phyloP scores from a whole-genome alignment of 2,113 vertebrate genomes.

The Indicator maculatus region DNA sequence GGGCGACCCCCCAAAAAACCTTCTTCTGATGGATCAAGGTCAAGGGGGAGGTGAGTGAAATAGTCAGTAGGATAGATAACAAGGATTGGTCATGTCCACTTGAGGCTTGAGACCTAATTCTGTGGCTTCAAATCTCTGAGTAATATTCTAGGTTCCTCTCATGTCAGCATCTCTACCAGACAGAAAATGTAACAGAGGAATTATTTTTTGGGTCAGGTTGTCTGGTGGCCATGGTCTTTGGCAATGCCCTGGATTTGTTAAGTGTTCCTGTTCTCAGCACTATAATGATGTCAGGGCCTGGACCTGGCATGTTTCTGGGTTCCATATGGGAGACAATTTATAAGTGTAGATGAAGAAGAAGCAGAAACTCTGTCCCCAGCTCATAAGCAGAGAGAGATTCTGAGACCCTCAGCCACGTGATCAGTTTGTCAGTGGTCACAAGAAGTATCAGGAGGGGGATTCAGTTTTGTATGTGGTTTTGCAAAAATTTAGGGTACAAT shows the following conservation, averaged over 20 bases:
- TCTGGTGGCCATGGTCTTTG: background rate
- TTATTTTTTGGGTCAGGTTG: fast-evolving
- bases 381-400: background rate
- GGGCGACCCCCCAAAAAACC: background rate
- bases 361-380: background rate
- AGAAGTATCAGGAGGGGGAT: background rate
- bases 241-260: fast-evolving
- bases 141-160: background rate
- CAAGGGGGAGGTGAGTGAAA: background rate
- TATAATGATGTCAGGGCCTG: background rate
- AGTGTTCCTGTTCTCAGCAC: fast-evolving
- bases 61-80: background rate
- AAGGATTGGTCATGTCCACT: background rate
- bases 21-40: background rate
- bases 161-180: background rate
- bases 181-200: background rate
- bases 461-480: background rate
- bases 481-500: background rate
- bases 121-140: background rate
- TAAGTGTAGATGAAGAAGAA: background rate
- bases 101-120: background rate
- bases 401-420: background rate
- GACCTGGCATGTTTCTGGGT: background rate
- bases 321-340: fast-evolving
- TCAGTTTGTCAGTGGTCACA: background rate